These are phyloP conservation scores for Lasioglossum oenotherae DNA, from an alignment of 2,888 invertebrate genomes.

Conservation along the genomic window DNA sequence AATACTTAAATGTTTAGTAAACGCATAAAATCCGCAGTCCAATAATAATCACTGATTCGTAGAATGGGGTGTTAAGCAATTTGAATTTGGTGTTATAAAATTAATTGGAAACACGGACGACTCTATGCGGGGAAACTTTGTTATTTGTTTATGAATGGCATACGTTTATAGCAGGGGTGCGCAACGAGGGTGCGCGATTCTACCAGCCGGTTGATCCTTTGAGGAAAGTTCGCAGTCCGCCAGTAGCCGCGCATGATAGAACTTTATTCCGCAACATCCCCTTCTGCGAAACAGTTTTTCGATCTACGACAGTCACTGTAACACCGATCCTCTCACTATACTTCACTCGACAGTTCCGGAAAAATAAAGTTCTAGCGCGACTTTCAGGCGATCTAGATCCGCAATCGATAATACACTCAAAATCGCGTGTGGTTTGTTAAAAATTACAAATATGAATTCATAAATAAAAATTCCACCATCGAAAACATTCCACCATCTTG, in stretches of 20 bases:
- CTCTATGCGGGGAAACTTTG: neutral
- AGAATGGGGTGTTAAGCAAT: too few species aligned
- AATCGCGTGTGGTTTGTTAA: neutral
- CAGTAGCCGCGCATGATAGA: constrained; percentile 44
- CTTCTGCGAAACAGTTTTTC: neutral
- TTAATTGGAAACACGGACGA: too few species aligned
- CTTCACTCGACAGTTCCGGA: neutral
- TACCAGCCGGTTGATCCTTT: constrained; percentile 27
- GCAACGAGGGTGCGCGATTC: constrained; percentile 51
- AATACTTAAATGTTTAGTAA: too few species aligned
- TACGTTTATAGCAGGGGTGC: constrained; percentile 35
- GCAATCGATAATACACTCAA: neutral
- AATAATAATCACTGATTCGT: too few species aligned
- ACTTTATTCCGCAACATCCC: constrained; percentile 20
- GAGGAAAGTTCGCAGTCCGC: constrained; percentile 84
- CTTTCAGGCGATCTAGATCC: neutral
- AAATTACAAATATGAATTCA: too few species aligned
- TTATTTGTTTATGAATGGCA: neutral
- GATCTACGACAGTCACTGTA: neutral
- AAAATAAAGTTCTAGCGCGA: neutral
- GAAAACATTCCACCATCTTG: neutral
- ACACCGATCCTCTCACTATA: too few species aligned
- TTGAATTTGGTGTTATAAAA: too few species aligned
- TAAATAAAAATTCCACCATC: neutral
- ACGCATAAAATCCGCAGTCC: too few species aligned